These are phyloP conservation scores for Junonia oenone DNA, from an alignment of 2,888 invertebrate genomes.

Conservation along the genomic window DNA sequence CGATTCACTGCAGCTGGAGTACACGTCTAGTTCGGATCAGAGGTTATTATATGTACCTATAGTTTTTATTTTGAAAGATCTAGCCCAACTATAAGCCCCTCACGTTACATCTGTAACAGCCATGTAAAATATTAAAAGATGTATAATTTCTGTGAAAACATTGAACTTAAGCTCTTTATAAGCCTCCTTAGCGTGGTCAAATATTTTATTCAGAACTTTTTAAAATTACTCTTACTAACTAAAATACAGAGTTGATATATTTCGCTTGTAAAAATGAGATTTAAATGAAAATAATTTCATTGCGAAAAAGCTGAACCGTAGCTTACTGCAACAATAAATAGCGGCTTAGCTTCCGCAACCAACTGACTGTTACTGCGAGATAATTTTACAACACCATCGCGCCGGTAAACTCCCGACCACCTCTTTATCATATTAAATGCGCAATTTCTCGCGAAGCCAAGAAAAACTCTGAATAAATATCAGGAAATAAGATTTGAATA, in stretches of 20 bases:
- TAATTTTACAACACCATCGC: neutral
- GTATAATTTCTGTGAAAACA: no score
- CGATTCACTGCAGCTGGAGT: conserved; percentile 64
- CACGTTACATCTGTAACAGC: no score
- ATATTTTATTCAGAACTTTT: no score
- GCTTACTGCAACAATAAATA: neutral
- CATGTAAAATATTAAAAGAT: no score
- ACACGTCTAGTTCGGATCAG: conserved; percentile 67
- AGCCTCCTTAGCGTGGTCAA: no score
- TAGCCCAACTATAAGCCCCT: no score
- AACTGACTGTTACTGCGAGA: neutral
- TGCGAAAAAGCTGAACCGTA: neutral
- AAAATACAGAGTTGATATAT: no score
- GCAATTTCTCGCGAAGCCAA: neutral
- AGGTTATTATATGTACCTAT: no score
- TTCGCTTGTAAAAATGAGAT: neutral
- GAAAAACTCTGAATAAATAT: conserved; percentile 1
- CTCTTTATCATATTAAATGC: neutral
- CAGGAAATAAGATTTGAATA: conserved; percentile 11
- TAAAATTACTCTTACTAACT: no score
- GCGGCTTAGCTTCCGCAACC: neutral
- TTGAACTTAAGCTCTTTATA: no score
- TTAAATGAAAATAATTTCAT: no score
- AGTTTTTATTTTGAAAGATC: no score
- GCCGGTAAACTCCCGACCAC: neutral